phyloP scores from a whole-genome alignment of 1,140 invertebrate genomes.

The Pseudachorutes palmiensis region DNA sequence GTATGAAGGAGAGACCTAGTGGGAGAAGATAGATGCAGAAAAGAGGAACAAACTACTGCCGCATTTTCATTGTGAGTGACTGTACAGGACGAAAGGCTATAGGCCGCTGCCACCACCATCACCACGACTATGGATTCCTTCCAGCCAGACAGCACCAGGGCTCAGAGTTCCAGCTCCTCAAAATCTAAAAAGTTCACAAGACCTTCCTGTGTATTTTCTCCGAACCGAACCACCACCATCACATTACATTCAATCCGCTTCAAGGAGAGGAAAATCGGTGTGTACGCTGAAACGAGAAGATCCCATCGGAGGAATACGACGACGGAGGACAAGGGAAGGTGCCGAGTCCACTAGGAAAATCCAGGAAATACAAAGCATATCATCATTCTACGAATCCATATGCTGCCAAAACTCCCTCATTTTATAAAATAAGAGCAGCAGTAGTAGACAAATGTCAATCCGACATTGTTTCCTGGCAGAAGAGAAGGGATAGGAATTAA shows the following conservation, averaged over 20 bases:
- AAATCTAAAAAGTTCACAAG: not conserved
- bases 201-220: slow-evolving; percentile 3
- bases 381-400: too few relatives aligned
- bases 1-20: too few relatives aligned
- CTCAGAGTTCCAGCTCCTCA: too few relatives aligned
- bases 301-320: not conserved
- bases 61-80: slow-evolving; percentile 33
- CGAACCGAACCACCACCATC: slow-evolving; percentile 38
- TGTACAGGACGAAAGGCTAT: too few relatives aligned
- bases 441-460: too few relatives aligned
- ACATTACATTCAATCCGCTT: slow-evolving; percentile 38
- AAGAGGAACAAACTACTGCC: slow-evolving; percentile 36
- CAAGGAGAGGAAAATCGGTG: slow-evolving; percentile 12
- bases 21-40: slow-evolving; percentile 23
- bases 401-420: too few relatives aligned
- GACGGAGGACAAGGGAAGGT: not conserved
- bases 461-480: too few relatives aligned
- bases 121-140: not conserved
- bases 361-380: too few relatives aligned
- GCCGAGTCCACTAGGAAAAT: not conserved
- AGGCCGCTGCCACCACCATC: slow-evolving; percentile 33
- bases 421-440: too few relatives aligned
- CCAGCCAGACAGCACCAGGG: not conserved
- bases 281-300: not conserved
- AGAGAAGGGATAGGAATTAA: too few relatives aligned